Evolutionary conservation across 2,797 vertebrate species (phyloP).

Genomic region (Tenualosa thibaudeaui): DNA sequence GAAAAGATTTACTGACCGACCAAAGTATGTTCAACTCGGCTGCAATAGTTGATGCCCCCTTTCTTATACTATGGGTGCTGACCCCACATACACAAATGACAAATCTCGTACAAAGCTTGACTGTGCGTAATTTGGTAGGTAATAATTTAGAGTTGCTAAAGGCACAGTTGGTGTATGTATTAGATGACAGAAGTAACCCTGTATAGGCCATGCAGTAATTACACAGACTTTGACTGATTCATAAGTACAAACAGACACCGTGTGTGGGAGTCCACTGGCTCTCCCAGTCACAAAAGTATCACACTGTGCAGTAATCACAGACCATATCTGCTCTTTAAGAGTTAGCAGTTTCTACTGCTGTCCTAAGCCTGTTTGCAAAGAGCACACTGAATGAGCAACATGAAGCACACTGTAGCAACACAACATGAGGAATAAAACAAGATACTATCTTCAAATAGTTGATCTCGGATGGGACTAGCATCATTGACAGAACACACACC

Average conservation of each 20-base stretch:
- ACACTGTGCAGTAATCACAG: not conserved
- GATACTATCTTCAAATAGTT: not conserved
- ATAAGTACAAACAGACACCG: not conserved
- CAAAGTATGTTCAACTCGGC: too few species aligned
- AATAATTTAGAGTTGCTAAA: not conserved
- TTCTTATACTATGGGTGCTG: too few species aligned
- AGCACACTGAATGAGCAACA: not conserved
- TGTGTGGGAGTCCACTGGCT: slow-evolving; percentile 9
- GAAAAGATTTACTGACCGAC: too few species aligned
- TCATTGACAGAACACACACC: not conserved
- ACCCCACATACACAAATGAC: too few species aligned
- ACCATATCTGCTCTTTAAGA: not conserved
- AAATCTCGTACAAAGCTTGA: too few species aligned
- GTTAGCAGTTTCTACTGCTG: not conserved
- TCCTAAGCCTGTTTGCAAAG: not conserved
- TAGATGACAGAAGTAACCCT: not conserved
- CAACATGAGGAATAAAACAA: not conserved
- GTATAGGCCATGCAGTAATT: not conserved
- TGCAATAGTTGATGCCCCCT: not conserved
- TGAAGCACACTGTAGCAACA: not conserved
- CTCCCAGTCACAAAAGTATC: not conserved
- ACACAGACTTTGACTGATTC: not conserved
- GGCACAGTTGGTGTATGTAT: not conserved
- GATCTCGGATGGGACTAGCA: not conserved
- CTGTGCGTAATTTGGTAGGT: not conserved